A percentile compares a stretch with the other conserved stretches of the same genome.
phyloP scores from a whole-genome alignment of 92 coral and sea anemone genomes.

The Heliopora coerulea region DNA sequence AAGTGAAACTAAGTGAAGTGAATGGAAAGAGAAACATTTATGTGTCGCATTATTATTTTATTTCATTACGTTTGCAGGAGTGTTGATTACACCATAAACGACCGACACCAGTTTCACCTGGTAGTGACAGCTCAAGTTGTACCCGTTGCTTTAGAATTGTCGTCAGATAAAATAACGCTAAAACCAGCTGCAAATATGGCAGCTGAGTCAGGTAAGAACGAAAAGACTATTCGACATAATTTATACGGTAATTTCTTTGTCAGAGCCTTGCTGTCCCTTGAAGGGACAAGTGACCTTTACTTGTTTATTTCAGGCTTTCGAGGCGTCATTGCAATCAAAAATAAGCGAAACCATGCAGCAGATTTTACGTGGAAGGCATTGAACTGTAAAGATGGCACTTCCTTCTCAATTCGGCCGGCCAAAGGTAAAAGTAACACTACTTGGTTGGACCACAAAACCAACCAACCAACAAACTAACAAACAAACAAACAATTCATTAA shows the following conservation, averaged over 20 bases:
- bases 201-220: constrained; percentile 68
- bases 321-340: constrained; percentile 68
- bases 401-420: constrained; percentile 85
- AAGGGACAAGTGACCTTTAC: too few species aligned
- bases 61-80: constrained; percentile 53
- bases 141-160: constrained; percentile 78
- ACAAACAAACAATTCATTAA: too few species aligned
- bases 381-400: constrained; percentile 62
- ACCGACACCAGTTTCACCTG: constrained; percentile 80
- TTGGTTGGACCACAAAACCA: neutral
- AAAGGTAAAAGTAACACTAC: constrained; percentile 54
- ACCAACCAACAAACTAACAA: too few species aligned
- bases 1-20: neutral
- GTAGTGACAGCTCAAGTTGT: constrained; percentile 86
- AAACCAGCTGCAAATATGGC: constrained; percentile 70
- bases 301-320: constrained; percentile 65
- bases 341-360: constrained; percentile 84
- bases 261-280: too few species aligned
- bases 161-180: constrained; percentile 61
- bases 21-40: too few species aligned
- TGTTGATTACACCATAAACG: constrained; percentile 84
- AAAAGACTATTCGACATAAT: too few species aligned
- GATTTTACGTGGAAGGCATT: constrained; percentile 88
- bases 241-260: too few species aligned
- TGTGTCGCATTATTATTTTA: too few species aligned